Base-by-base conservation (phyloP, 2,797 vertebrate species). In the Lithobates sylvaticus region DNA sequence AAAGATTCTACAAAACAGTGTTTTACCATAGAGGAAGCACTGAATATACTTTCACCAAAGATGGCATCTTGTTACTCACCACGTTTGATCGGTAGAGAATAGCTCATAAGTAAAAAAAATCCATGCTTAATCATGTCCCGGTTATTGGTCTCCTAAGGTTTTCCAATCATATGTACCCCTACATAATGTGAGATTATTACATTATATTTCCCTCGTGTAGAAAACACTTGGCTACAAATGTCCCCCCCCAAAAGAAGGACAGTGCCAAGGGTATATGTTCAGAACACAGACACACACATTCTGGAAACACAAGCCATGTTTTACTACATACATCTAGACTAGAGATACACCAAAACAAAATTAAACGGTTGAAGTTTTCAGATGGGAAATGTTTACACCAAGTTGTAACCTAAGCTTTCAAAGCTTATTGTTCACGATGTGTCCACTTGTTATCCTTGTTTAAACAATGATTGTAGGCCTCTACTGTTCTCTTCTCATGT, bases 361-460 rank as follows among this genome's bases (percentile, higher is more conserved):
- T 16, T 3, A 50, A 50, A 54, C 47, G 32, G 26, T 12, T 32
- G 47, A 32, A 32, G 26, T 58, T 7, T 64, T 36, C 12, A 1
- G 4, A 13, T 9, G 64, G 23, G 44, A 18, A 76, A 76, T n/a
- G 27, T 44, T 36, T 76, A 29, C 70, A 13, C 6, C n/a, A 44
- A 44, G 71, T 58, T 16, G 67, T 69, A 61, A 78, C 50, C 50
- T 68, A 39, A 42, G 27, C 10, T 44, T 71, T 18, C 23, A 32
- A 70, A 77, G 36, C 32, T n/a, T 58, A 84, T 36, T 85, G 76
- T 67, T 79, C 36, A 67, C n/a, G 50, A 32, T 26, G 12, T 77
- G 36, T 78, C 76, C 69, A 85, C 50, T 47, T 73, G 34, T 73
- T 68, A 79, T 44, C 23, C 34, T 21, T 79, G 76, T 73, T 34